Conservation (phyloP, 2,113 vertebrate species). For the Oreochromis aureus region DNA sequence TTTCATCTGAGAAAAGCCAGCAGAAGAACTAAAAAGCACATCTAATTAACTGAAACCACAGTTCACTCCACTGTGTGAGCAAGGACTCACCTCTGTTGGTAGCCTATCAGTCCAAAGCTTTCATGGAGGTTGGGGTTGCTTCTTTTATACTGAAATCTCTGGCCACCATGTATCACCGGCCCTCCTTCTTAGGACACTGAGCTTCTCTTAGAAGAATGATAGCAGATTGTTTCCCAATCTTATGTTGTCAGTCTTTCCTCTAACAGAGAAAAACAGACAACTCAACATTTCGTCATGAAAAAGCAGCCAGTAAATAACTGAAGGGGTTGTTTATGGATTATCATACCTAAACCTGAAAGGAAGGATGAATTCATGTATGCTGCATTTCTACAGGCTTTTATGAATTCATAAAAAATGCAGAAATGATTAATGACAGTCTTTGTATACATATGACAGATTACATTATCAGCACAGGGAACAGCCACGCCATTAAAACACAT, state of each 20-base stretch:
- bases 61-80: neutral
- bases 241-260: conserved; percentile 44
- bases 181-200: conserved; percentile 63
- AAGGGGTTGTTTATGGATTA: neutral
- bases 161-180: conserved; percentile 20
- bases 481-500: neutral
- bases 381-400: neutral
- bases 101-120: conserved; percentile 41
- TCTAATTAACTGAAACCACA: neutral
- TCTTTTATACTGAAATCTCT: conserved; percentile 64
- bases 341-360: neutral
- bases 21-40: neutral
- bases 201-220: conserved; percentile 28
- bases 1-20: neutral
- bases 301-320: neutral
- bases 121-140: neutral
- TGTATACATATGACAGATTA: neutral
- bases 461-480: neutral
- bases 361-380: neutral
- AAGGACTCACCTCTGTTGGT: conserved; percentile 54
- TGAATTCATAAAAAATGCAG: neutral
- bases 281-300: neutral
- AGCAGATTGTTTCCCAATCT: conserved; percentile 34
- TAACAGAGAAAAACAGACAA: conserved; percentile 4
- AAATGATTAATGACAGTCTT: neutral